A percentile compares a stretch with the other conserved stretches of the same genome.
These are phyloP conservation scores for Crematogaster levior DNA, from an alignment of 2,888 invertebrate genomes.

Conservation along the genomic window DNA sequence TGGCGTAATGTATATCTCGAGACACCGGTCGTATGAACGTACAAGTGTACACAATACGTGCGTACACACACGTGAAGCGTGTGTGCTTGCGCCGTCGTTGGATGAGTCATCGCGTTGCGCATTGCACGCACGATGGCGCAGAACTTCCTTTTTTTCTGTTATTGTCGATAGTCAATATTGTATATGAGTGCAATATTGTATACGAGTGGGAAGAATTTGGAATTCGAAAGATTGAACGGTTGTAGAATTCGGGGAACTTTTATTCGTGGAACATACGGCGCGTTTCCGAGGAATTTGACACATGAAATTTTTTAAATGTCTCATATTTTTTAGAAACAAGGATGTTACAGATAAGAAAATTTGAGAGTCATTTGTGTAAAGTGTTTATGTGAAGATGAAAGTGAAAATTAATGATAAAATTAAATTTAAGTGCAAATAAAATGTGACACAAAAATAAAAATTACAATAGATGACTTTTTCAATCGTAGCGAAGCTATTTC, in stretches of 20 bases:
- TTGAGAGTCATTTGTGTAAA: not conserved
- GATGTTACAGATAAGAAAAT: not conserved
- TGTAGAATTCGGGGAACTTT: not conserved
- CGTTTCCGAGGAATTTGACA: not conserved
- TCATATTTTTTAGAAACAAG: not conserved
- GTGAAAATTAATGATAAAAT: not conserved
- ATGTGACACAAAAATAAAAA: not conserved
- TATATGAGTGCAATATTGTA: not conserved
- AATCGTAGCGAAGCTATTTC: not conserved
- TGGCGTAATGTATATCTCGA: constrained; percentile 48
- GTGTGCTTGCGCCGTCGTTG: constrained; percentile 52
- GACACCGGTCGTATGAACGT: constrained; percentile 49
- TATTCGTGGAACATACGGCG: not conserved
- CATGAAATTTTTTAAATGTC: not conserved
- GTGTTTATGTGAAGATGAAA: not conserved
- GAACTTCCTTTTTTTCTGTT: constrained; percentile 59
- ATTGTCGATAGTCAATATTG: constrained; percentile 35
- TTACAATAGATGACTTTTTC: not conserved
- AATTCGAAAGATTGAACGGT: not conserved
- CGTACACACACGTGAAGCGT: constrained; percentile 25
- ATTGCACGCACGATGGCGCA: constrained; percentile 49
- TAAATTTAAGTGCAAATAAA: not conserved
- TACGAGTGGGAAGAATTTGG: not conserved
- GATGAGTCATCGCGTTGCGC: constrained; percentile 70
- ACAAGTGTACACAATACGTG: constrained; percentile 51